Evolutionary conservation across 2,888 invertebrate species (phyloP).

Genomic region (Philaethria dido): DNA sequence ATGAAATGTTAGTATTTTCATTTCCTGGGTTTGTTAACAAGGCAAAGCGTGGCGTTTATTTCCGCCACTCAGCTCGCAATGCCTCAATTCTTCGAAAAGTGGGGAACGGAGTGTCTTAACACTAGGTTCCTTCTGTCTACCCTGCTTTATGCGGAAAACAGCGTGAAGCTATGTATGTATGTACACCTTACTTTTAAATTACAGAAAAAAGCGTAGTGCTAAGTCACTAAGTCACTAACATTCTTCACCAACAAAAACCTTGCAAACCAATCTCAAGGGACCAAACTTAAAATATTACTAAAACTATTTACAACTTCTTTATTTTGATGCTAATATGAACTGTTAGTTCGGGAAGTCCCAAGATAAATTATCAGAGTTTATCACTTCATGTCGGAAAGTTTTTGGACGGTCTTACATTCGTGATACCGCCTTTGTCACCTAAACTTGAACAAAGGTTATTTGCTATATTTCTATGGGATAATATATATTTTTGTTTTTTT

Average conservation of each 20-base stretch:
- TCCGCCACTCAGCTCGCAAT: too few relatives aligned
- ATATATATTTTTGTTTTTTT: constrained; percentile 3
- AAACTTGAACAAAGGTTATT: constrained; percentile 17
- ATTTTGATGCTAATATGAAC: constrained; percentile 31
- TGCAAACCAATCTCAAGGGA: not conserved
- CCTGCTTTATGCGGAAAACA: too few relatives aligned
- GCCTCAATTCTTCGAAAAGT: too few relatives aligned
- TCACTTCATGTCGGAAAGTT: constrained; percentile 70
- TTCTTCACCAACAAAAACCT: not conserved
- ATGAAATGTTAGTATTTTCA: too few relatives aligned
- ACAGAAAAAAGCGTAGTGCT: not conserved
- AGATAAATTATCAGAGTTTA: constrained; percentile 53
- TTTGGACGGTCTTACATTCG: constrained; percentile 69
- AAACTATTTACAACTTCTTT: constrained; percentile 24
- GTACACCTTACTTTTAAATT: too few relatives aligned
- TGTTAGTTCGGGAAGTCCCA: constrained; percentile 38
- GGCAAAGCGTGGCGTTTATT: too few relatives aligned
- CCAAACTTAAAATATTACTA: constrained; percentile 12
- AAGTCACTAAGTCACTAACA: not conserved
- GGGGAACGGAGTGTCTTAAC: too few relatives aligned
- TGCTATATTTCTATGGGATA: not conserved
- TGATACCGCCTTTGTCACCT: constrained; percentile 47
- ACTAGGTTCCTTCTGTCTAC: too few relatives aligned
- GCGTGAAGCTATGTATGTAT: too few relatives aligned
- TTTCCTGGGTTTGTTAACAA: too few relatives aligned